phyloP scores from a whole-genome alignment of 2,888 invertebrate genomes.

The Cheilosia vulpina region DNA sequence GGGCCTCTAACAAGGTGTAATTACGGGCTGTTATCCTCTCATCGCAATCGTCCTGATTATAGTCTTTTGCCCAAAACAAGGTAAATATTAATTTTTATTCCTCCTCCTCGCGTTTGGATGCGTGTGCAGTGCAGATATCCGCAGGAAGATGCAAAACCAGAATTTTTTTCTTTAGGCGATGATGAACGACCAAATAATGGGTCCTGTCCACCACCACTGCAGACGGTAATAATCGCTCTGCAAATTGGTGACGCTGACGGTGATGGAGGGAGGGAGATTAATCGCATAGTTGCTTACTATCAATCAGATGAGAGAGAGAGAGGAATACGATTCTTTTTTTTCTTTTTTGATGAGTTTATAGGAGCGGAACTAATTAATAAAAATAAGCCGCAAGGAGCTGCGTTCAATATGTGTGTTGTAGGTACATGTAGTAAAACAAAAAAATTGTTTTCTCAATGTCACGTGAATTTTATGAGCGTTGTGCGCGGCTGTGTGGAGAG shows the following conservation, averaged over 20 bases:
- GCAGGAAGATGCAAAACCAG: conserved; percentile 74
- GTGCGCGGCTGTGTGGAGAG: not conserved
- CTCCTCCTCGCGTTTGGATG: conserved; percentile 59
- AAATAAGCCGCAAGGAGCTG: conserved; percentile 7
- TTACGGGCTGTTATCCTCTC: conserved; percentile 83
- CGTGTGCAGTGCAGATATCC: not conserved
- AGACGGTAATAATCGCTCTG: conserved; percentile 56
- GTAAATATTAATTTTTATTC: conserved; percentile 83
- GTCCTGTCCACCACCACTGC: conserved; percentile 56
- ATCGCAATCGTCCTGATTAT: conserved; percentile 80
- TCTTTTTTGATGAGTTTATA: conserved; percentile 4
- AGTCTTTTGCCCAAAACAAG: conserved; percentile 81
- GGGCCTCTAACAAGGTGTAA: conserved; percentile 82
- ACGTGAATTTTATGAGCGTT: conserved; percentile 44
- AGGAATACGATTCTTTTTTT: not conserved
- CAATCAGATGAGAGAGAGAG: conserved; percentile 40
- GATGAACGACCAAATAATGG: conserved; percentile 72
- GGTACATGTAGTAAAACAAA: conserved; percentile 37
- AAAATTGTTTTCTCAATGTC: conserved; percentile 27
- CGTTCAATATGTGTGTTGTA: not conserved
- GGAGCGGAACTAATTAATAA: conserved; percentile 23
- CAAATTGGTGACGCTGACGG: conserved; percentile 75
- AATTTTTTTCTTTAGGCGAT: conserved; percentile 76
- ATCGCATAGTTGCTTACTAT: conserved; percentile 63
- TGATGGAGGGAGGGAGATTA: conserved; percentile 67